Base-by-base conservation (phyloP, 2,113 vertebrate species). In the Prunella himalayana region DNA sequence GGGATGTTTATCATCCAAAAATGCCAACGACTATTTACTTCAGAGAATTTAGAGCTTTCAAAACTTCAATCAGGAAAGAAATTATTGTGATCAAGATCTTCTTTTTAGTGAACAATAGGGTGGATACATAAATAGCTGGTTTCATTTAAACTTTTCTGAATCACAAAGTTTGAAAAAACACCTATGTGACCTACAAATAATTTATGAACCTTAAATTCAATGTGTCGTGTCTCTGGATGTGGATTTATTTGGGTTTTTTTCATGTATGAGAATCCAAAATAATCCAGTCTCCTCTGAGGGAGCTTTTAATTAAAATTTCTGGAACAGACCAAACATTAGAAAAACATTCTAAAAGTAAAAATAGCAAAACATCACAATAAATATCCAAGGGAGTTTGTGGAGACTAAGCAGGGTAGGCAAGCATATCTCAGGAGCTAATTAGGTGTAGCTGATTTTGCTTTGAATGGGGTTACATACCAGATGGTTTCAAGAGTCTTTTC, bases 1-100 rank as follows among this genome's bases (percentile, higher is more conserved):
- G 71, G 92, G 95, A 93, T 90, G 87, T 78, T 91, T 90, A 59
- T 96, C 66, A 80, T 77, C 83, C 35, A 79, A 87, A 96, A 94
- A 84, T 78, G 91, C 80, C 90, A 92, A 78, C 42, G 71, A 63
- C 59, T 84, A 54, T 91, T 92, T 90, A 83, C 82, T 94, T 95
- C 90, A 89, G 61, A 90, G 65, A 82, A 81, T 79, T 82, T 65
- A 63, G 42, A 83, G 60, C 80, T 89, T 95, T 94, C 80, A 60
- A 54, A 87, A 73, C 49, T 53, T 86, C 63, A 90, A 54, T 89
- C 41, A 18, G 47, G 41, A 64, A 88, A 80, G 68, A 92, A 93
- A 90, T 90, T 77, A 75, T 73, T 80, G 11, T 78, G 86, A 94
- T 92, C 80, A 54, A 59, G 53, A 57, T 82, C 54, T 68, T 81